Conservation (phyloP, 2,888 invertebrate genomes). For the Exocentrus adspersus region DNA sequence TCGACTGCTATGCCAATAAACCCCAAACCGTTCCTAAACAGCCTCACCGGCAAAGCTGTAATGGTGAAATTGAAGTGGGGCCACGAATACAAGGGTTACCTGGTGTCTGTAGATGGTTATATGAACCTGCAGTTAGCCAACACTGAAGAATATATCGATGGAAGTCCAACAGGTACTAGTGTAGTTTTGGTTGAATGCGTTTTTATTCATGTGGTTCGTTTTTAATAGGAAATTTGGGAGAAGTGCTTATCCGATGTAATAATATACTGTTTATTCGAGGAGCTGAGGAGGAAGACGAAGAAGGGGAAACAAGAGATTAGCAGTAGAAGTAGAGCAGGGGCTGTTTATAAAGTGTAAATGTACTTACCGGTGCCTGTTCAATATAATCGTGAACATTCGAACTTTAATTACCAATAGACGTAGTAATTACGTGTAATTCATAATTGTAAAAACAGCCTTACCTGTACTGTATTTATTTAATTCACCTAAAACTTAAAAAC, state of each 20-base stretch:
- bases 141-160: constrained; percentile 97
- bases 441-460: too few species aligned
- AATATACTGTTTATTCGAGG: constrained; percentile 96
- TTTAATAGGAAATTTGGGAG: constrained; percentile 86
- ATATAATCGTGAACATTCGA: too few species aligned
- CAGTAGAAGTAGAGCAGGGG: constrained; percentile 12
- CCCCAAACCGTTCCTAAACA: constrained; percentile 98
- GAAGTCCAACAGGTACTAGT: constrained; percentile 79
- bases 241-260: constrained; percentile 96
- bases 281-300: constrained; percentile 96
- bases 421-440: too few species aligned
- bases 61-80: constrained; percentile 99
- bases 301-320: constrained; percentile 93
- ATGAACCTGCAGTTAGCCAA: constrained; percentile 99
- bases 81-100: constrained; percentile 97
- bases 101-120: constrained; percentile 98
- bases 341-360: too few species aligned
- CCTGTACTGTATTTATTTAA: too few species aligned
- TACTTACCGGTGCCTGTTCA: too few species aligned
- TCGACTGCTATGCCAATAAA: constrained; percentile 94
- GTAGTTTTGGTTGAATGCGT: neutral
- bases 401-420: too few species aligned
- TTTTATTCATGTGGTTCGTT: constrained; percentile 7
- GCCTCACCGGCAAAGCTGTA: constrained; percentile 96
- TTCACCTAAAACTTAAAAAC: too few species aligned